Conservation (phyloP, 1,140 invertebrate genomes). For the Drosophila sulfurigaster region DNA sequence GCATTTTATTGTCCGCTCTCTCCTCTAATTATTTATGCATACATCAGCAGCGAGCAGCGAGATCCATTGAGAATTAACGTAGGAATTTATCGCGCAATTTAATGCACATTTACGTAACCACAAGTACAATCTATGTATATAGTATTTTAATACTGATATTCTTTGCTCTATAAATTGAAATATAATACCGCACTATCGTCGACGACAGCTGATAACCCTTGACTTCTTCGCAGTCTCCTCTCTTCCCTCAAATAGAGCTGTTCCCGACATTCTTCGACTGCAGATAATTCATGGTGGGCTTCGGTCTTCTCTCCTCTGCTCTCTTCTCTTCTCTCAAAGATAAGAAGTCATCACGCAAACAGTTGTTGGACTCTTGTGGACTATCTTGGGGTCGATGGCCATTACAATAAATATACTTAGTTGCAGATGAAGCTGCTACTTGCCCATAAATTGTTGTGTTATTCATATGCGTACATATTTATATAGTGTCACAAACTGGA, state of each 20-base stretch:
- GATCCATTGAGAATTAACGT: slow-evolving; percentile 7
- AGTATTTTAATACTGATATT: slow-evolving; percentile 13
- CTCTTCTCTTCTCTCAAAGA: background rate
- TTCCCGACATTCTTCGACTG: background rate
- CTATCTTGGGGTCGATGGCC: slow-evolving; percentile 40
- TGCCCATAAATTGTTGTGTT: background rate
- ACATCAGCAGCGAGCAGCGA: slow-evolving; percentile 37
- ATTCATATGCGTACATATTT: background rate
- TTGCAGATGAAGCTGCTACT: slow-evolving; percentile 6
- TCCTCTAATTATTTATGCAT: slow-evolving; percentile 75
- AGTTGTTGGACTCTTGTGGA: slow-evolving; percentile 2
- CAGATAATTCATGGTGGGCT: slow-evolving; percentile 44
- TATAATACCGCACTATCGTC: slow-evolving; percentile 33
- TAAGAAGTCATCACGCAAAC: slow-evolving; percentile 10
- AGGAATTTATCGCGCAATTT: slow-evolving; percentile 74
- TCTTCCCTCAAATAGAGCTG: slow-evolving; percentile 9
- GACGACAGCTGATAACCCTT: slow-evolving; percentile 45
- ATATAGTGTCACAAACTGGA: background rate
- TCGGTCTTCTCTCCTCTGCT: slow-evolving; percentile 2
- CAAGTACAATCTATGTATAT: slow-evolving; percentile 18
- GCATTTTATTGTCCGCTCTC: slow-evolving; percentile 65
- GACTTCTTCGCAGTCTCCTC: background rate
- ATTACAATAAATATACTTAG: slow-evolving; percentile 17
- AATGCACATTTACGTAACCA: slow-evolving; percentile 61
- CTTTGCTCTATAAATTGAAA: slow-evolving; percentile 57